Base-by-base conservation (phyloP, 2,888 invertebrate species). In the Sacculina carcini region DNA sequence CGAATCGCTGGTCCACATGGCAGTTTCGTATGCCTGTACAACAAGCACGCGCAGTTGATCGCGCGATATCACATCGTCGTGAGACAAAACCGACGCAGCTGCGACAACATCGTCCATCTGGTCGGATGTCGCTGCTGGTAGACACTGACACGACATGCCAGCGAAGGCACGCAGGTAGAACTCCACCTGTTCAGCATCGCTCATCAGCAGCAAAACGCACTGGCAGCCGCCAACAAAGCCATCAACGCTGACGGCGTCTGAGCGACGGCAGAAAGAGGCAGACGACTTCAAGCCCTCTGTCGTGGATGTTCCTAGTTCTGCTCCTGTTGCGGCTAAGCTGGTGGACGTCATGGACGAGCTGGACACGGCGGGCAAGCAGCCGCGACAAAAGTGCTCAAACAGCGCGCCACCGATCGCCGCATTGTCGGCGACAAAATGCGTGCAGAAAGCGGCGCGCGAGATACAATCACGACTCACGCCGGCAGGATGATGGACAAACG, bases 161-260 rank as follows among this genome's bases (percentile, higher is more conserved):
- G 44, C 44, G 28, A 44, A 44, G 9, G 44, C 28, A 10, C 44
- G 26, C 28, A 65, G 59, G 56, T 64, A 65, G 51, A 63, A 62
- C 48, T 61, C 59, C 44, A 62, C 57, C 55, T 63, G 62, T 29
- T 60, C 61, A 47, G 62, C 61, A 57, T 66, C 65, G 36, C 62
- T 59, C 48, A 65, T 61, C 21, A 70, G 67, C 9, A 68, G 64
- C 48, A 74, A 62, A 54, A 74, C 69, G 56, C 69, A 69, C 66
- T 84, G 84, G 58, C 79, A 77, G 62, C 82, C 80, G 56, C 74
- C 74, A 47, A 75, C 72, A 65, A 85, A 85, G 21, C 38, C 26
- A 48, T 48, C 44, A 10, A 10, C 26, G 14, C 2, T n/a, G 7
- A n/a, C 34, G 23, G 19, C 24, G n/a, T 5, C 14, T 4, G 26